Evolutionary conservation across 2,888 invertebrate genomes (phyloP).

Genomic region (Pimpla rufipes): DNA sequence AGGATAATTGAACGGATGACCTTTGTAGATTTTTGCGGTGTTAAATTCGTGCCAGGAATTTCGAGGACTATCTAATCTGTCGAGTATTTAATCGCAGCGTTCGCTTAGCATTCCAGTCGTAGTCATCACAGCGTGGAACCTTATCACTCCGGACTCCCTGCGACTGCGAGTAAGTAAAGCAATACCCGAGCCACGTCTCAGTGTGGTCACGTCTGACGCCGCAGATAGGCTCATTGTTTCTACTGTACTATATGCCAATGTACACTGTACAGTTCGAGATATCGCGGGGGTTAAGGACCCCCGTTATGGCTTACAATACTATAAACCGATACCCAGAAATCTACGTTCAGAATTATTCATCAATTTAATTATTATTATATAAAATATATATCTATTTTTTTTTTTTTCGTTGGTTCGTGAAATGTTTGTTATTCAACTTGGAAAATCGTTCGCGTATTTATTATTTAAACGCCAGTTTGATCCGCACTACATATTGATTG

Average conservation of each 20-base stretch:
- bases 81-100: not conserved
- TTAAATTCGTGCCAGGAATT: no score
- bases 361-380: not conserved
- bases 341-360: not conserved
- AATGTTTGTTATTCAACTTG: no score
- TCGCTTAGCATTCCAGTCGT: not conserved
- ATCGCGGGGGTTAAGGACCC: conserved; percentile 17
- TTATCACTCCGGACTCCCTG: not conserved
- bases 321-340: not conserved
- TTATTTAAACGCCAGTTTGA: no score
- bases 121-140: not conserved
- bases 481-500: no score
- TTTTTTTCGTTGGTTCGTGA: no score
- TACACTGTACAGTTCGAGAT: conserved; percentile 1
- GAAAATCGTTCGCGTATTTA: no score
- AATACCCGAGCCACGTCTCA: not conserved
- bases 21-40: no score
- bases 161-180: not conserved
- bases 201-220: conserved; percentile 15
- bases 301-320: not conserved
- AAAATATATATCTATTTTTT: no score
- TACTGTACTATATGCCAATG: not conserved
- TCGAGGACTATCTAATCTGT: not conserved
- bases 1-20: no score
- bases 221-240: conserved; percentile 27